A percentile compares a stretch with the other conserved stretches of the same genome.
Conservation (phyloP, 2,797 vertebrate genomes). For the Clarias platycephalus region DNA sequence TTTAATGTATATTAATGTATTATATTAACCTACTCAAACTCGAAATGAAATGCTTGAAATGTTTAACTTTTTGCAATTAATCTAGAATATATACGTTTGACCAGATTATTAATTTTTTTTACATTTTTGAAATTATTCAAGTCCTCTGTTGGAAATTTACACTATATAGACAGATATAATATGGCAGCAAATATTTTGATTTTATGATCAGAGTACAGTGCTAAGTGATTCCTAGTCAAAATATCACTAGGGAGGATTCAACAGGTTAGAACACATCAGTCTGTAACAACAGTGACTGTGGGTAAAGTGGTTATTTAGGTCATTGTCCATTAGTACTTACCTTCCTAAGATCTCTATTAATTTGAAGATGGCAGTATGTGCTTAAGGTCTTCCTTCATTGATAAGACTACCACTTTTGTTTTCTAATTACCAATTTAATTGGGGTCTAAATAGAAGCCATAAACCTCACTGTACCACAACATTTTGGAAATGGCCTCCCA, state of each 20-base stretch:
- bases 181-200: background rate
- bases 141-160: background rate
- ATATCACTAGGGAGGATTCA: background rate
- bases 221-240: background rate
- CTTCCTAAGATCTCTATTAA: constrained; percentile 9
- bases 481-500: constrained; percentile 28
- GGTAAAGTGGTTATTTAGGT: constrained; percentile 6
- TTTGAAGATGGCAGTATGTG: constrained; percentile 4
- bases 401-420: constrained; percentile 1
- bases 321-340: background rate
- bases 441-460: constrained; percentile 21
- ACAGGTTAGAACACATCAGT: constrained; percentile 13
- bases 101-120: too few relatives aligned
- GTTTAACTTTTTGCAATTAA: too few relatives aligned
- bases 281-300: background rate
- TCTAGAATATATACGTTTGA: too few relatives aligned
- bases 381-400: background rate
- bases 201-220: background rate
- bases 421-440: constrained; percentile 27
- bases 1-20: too few relatives aligned
- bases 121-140: too few relatives aligned
- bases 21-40: too few relatives aligned
- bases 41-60: too few relatives aligned
- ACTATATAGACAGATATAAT: background rate
- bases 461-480: background rate